Evolutionary conservation across 2,888 invertebrate genomes (phyloP).

Genomic region (Parelbella ahira): DNA sequence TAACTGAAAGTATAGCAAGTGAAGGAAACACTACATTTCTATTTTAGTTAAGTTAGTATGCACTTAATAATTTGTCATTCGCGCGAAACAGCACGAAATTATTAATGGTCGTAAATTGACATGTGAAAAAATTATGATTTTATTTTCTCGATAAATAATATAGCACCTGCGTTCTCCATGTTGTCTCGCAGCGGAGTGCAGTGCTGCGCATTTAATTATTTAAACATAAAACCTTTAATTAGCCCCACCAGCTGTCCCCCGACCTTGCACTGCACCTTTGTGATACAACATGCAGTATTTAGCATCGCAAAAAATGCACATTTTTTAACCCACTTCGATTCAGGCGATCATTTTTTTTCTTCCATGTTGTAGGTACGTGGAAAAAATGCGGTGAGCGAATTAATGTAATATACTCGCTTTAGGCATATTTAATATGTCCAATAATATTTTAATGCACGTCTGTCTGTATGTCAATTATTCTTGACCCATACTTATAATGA

Average conservation of each 20-base stretch:
- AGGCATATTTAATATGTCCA: slow-evolving; percentile 44
- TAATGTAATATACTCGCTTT: slow-evolving; percentile 44
- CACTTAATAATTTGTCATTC: too few species aligned
- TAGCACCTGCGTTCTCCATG: slow-evolving; percentile 58
- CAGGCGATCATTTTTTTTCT: slow-evolving; percentile 36
- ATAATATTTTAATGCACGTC: slow-evolving; percentile 3
- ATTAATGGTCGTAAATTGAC: slow-evolving; percentile 65
- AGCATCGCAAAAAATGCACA: slow-evolving; percentile 66
- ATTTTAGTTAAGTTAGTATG: too few species aligned
- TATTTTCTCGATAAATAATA: slow-evolving; percentile 64
- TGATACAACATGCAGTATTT: slow-evolving; percentile 63
- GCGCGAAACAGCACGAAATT: too few species aligned
- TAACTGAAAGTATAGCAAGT: too few species aligned
- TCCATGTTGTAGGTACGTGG: slow-evolving; percentile 32
- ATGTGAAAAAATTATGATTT: slow-evolving; percentile 73
- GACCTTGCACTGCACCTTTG: slow-evolving; percentile 74
- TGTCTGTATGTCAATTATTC: not conserved
- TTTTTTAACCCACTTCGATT: slow-evolving; percentile 53
- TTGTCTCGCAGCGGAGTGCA: too few species aligned
- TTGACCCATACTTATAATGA: too few species aligned
- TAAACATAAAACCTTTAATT: slow-evolving; percentile 78
- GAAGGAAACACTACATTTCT: too few species aligned
- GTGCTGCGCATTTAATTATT: slow-evolving; percentile 72
- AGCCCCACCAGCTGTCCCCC: slow-evolving; percentile 63
- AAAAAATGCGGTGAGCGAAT: slow-evolving; percentile 42